Evolutionary conservation across 2,113 vertebrate species (phyloP).

Genomic region (Mus spicilegus): DNA sequence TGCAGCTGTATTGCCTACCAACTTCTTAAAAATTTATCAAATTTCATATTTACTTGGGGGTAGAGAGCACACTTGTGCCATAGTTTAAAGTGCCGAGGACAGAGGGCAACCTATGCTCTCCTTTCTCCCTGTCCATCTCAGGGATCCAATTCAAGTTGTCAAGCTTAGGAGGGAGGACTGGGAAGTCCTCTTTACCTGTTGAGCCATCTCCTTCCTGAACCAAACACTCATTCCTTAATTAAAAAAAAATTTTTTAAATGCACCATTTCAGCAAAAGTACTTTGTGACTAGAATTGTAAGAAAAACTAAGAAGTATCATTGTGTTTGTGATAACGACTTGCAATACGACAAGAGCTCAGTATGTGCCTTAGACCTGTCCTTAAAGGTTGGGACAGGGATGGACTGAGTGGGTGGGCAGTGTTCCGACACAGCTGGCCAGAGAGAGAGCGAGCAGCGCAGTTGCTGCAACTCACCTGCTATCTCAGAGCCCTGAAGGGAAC

Average conservation of each 20-base stretch:
- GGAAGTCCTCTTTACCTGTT: not conserved
- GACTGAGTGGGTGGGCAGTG: not conserved
- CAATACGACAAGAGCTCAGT: not conserved
- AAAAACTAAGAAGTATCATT: slow-evolving; percentile 15
- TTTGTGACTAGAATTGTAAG: slow-evolving; percentile 57
- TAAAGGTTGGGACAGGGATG: not conserved
- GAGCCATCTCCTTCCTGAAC: slow-evolving; percentile 1
- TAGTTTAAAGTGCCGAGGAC: no score
- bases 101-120: not conserved
- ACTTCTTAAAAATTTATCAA: not conserved
- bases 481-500: not conserved
- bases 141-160: no score
- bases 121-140: not conserved
- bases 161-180: not conserved
- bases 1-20: not conserved
- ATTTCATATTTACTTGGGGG: not conserved
- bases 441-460: not conserved
- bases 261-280: slow-evolving; percentile 54
- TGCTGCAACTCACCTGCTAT: not conserved
- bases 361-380: not conserved
- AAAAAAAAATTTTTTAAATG: no score
- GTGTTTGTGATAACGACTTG: not conserved
- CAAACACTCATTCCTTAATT: slow-evolving; percentile 33
- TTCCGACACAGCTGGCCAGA: not conserved
- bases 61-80: not conserved